phyloP scores from a whole-genome alignment of 2,888 invertebrate genomes.

The Stomorhina lunata region DNA sequence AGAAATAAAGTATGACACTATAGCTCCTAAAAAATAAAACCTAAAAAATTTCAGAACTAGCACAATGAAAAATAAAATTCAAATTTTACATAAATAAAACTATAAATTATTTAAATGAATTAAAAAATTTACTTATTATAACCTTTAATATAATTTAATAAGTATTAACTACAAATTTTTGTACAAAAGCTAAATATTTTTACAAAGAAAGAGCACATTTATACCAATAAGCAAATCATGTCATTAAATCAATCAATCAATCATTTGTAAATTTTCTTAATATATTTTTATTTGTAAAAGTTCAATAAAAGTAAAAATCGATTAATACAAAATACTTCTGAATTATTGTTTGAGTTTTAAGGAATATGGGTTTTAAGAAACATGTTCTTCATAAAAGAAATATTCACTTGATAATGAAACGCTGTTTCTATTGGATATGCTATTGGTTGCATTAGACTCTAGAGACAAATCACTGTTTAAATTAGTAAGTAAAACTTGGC shows the following conservation, averaged over 20 bases:
- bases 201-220: neutral
- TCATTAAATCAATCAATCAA: constrained; percentile 2
- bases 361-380: too few species aligned
- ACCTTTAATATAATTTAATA: neutral
- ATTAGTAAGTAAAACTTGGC: too few species aligned
- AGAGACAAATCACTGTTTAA: too few species aligned
- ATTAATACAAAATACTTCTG: neutral
- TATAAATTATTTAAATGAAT: neutral
- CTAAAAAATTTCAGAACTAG: too few species aligned
- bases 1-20: too few species aligned
- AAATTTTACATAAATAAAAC: constrained; percentile 21
- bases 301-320: constrained; percentile 24
- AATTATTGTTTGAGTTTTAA: too few species aligned
- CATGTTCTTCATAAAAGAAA: too few species aligned
- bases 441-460: too few species aligned
- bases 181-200: neutral
- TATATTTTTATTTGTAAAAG: constrained; percentile 40
- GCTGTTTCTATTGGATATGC: too few species aligned
- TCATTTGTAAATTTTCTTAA: constrained; percentile 41
- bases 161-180: neutral
- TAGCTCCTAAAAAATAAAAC: too few species aligned
- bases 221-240: neutral
- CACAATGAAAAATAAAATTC: too few species aligned
- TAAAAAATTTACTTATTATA: neutral
- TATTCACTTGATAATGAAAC: too few species aligned